Evolutionary conservation across 2,888 invertebrate species (phyloP), one percentile per base, ranked within the genome.

Genomic region (Lacanobia oleracea): DNA sequence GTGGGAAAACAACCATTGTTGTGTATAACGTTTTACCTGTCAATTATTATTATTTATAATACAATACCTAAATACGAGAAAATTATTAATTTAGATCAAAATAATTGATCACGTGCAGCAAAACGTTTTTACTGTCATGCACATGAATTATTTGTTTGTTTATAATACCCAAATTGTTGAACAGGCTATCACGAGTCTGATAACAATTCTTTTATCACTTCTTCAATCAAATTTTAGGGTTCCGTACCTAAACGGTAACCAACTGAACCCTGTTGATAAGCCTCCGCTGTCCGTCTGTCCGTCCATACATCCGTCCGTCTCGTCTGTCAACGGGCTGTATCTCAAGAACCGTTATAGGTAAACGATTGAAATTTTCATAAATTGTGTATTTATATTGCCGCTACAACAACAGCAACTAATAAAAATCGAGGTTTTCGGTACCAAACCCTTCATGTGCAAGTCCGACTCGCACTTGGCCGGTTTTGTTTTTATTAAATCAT

Each of bases 191-290:
- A n/a, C 37, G 59, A 54, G 57, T 65, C 33, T 43, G 79, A 81
- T 71, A 82, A 70, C 27, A 7, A 66, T 23, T 21, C 0, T 69
- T 53, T 84, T 78, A 74, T 75, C 59, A 43, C 57, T 9, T 56
- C 56, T 57, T 48, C 54, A 4, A 64, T 65, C 18, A 16, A 7
- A 72, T 65, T 75, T 33, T n/a, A n/a, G n/a, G n/a, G n/a, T n/a
- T n/a, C n/a, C n/a, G n/a, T n/a, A n/a, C n/a, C n/a, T n/a, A n/a
- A n/a, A n/a, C n/a, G n/a, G n/a, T n/a, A n/a, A n/a, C n/a, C n/a
- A n/a, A n/a, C n/a, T n/a, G n/a, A n/a, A n/a, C n/a, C n/a, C n/a
- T n/a, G n/a, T n/a, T n/a, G n/a, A n/a, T n/a, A n/a, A n/a, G n/a
- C n/a, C n/a, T n/a, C n/a, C n/a, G n/a, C n/a, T n/a, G n/a, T n/a